Percentiles rank a stretch among this genome's conserved stretches.
Conservation (phyloP, 2,888 invertebrate species). For the Adela reaumurella region DNA sequence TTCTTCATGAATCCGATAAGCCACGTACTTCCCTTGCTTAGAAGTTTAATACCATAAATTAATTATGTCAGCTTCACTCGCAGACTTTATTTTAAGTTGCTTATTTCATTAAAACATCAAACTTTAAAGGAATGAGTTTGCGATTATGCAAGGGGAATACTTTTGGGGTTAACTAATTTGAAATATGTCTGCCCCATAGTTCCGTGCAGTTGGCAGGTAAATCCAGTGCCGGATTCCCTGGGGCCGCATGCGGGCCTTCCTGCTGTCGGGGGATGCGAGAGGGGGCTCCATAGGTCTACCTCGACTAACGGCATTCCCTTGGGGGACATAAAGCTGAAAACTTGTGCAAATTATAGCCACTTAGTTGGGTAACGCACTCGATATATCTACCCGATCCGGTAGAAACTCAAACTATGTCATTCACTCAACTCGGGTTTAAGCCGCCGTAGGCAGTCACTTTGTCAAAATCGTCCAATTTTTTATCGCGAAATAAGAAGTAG, state of each 20-base stretch:
- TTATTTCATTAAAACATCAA: background rate
- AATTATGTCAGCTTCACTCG: background rate
- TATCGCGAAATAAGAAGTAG: too few species aligned
- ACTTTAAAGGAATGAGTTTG: background rate
- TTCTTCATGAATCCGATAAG: too few species aligned
- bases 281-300: background rate
- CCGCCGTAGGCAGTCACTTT: too few species aligned
- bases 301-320: background rate
- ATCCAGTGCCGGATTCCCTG: background rate
- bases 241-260: background rate
- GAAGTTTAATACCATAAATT: background rate
- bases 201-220: background rate
- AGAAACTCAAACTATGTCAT: too few species aligned
- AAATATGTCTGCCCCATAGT: background rate
- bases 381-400: too few species aligned
- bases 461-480: too few species aligned
- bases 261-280: background rate
- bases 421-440: too few species aligned
- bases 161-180: background rate
- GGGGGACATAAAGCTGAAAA: background rate
- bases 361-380: background rate
- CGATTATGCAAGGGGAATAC: background rate
- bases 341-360: background rate
- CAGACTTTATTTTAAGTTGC: background rate
- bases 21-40: too few species aligned